Percentiles rank a stretch among this genome's conserved stretches.
phyloP scores from a whole-genome alignment of 2,888 invertebrate genomes.

The Conops quadrifasciatus region DNA sequence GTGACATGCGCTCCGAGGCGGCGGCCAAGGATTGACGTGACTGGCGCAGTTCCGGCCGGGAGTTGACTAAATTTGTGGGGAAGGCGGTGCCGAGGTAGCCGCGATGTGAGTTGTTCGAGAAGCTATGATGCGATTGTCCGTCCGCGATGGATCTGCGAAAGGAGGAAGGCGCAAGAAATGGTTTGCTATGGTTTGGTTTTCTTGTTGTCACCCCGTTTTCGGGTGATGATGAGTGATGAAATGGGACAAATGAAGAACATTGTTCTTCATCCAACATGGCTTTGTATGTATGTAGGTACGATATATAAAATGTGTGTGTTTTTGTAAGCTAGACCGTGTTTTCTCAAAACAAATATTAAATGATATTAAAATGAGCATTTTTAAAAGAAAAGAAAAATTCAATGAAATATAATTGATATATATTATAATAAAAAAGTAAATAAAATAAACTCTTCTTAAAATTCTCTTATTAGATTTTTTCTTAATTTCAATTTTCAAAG shows the following conservation, averaged over 20 bases:
- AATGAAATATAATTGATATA: too few relatives aligned
- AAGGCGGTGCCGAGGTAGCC: conserved; percentile 74
- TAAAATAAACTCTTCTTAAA: too few relatives aligned
- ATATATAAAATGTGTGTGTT: conserved; percentile 11
- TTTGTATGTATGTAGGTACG: background rate
- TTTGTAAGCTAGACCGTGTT: conserved; percentile 30
- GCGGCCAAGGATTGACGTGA: conserved; percentile 86
- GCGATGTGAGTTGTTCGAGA: conserved; percentile 82
- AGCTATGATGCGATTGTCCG: conserved; percentile 89
- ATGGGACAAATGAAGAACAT: conserved; percentile 22
- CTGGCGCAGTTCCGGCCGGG: conserved; percentile 83
- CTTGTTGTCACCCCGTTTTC: too few relatives aligned
- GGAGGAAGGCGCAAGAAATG: conserved; percentile 23
- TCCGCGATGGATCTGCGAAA: conserved; percentile 79
- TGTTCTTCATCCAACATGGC: background rate
- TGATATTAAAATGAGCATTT: background rate
- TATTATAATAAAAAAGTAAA: conserved; percentile 35
- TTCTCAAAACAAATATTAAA: background rate
- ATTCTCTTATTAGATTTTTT: too few relatives aligned
- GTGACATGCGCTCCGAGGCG: conserved; percentile 82
- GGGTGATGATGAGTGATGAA: too few relatives aligned
- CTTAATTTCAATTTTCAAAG: conserved; percentile 33
- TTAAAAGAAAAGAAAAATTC: background rate
- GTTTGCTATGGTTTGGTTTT: conserved; percentile 30
- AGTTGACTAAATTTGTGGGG: conserved; percentile 79